Percentiles rank a stretch among this genome's conserved stretches.
Evolutionary conservation across 2,888 invertebrate genomes (phyloP).

Genomic region (Tortrix viridana): DNA sequence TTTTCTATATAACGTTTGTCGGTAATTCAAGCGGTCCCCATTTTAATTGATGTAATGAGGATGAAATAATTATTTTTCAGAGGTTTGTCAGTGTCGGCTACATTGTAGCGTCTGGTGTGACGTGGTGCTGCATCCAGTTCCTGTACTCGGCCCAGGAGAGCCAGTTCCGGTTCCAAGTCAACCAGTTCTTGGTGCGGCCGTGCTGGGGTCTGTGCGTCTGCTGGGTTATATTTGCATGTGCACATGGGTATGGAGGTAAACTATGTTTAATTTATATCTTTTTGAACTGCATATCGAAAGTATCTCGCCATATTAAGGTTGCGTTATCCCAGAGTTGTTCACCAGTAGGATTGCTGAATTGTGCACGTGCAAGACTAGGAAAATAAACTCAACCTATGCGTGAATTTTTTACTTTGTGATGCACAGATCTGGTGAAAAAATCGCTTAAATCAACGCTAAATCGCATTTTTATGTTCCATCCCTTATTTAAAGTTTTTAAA

Average conservation of each 20-base stretch:
- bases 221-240: constrained; percentile 23
- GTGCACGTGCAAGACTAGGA: no score
- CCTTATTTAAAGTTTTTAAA: neutral
- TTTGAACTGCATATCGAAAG: no score
- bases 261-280: neutral
- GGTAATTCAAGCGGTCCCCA: no score
- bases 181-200: neutral
- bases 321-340: no score
- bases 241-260: constrained; percentile 23
- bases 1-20: no score
- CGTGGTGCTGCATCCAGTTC: neutral
- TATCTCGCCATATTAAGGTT: no score
- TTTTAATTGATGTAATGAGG: no score
- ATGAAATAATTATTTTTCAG: constrained; percentile 13
- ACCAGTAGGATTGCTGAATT: no score
- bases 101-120: neutral
- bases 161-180: neutral
- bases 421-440: no score
- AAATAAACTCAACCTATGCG: no score
- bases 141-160: neutral
- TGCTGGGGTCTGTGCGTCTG: constrained; percentile 8
- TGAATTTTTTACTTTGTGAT: no score
- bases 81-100: neutral
- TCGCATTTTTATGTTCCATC: neutral
- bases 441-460: neutral